These are phyloP conservation scores for Noturus placidus DNA, from an alignment of 2,113 vertebrate genomes.

Conservation along the genomic window DNA sequence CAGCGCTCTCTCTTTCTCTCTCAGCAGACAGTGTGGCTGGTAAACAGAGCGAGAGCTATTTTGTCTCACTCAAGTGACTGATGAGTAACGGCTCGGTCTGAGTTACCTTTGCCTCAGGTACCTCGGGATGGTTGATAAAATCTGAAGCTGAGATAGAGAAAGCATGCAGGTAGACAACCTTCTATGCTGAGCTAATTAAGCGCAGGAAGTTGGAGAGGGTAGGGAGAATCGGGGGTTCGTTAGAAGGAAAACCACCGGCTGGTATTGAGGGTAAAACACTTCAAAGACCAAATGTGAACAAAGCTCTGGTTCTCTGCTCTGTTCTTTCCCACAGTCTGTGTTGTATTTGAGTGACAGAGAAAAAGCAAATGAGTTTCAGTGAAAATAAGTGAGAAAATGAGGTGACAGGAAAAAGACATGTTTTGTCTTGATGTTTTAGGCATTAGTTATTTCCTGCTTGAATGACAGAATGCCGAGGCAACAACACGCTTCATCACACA, in stretches of 20 bases:
- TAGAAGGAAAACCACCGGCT: background rate
- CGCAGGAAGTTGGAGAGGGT: background rate
- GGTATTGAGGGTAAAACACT: background rate
- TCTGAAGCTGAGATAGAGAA: background rate
- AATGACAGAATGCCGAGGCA: background rate
- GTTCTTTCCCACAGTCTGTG: background rate
- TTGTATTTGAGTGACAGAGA: background rate
- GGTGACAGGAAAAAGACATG: background rate
- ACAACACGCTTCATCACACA: no score
- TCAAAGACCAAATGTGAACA: background rate
- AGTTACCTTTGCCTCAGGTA: background rate
- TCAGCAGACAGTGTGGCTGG: constrained; percentile 19
- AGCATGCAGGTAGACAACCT: background rate
- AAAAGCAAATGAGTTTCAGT: background rate
- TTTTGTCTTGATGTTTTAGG: background rate
- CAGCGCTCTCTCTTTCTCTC: constrained; percentile 19
- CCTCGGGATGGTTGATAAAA: background rate
- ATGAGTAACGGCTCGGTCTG: constrained; percentile 2
- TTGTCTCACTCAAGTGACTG: constrained; percentile 5
- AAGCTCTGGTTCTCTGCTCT: background rate
- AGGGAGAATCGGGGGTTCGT: background rate
- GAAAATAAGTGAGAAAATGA: background rate
- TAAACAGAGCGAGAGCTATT: constrained; percentile 30
- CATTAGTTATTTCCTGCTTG: background rate
- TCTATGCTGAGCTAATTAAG: background rate